A percentile compares a stretch with the other conserved stretches of the same genome.
These are phyloP conservation scores for Kryphioiulus occultus DNA, from an alignment of 2,888 invertebrate species.

Conservation along the genomic window DNA sequence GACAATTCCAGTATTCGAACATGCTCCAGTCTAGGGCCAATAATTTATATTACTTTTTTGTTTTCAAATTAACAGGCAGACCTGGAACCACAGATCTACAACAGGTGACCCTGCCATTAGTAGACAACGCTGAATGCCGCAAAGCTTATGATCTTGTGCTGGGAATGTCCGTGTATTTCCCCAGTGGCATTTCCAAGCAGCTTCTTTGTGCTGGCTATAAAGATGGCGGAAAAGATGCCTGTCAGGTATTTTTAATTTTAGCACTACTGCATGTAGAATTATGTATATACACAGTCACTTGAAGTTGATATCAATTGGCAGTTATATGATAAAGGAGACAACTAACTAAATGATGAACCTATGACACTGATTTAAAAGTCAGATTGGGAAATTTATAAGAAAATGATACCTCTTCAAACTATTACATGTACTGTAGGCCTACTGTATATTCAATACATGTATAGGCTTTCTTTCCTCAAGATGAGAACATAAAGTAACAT, in stretches of 20 bases:
- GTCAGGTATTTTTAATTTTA: conserved; percentile 71
- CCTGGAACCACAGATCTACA: conserved; percentile 44
- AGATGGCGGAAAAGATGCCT: conserved; percentile 89
- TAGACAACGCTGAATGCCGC: conserved; percentile 89
- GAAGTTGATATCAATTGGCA: too few species aligned
- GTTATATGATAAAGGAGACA: too few species aligned
- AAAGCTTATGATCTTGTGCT: conserved; percentile 86
- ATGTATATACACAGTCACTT: background rate
- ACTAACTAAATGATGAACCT: too few species aligned
- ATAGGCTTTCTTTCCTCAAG: too few species aligned
- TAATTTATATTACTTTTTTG: background rate
- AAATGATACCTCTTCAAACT: too few species aligned
- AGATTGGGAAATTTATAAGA: too few species aligned
- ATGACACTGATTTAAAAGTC: too few species aligned
- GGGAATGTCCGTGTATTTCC: conserved; percentile 50
- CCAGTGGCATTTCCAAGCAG: conserved; percentile 74
- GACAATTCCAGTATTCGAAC: background rate
- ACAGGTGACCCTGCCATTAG: conserved; percentile 73
- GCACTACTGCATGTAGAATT: background rate
- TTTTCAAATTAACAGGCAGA: conserved; percentile 33
- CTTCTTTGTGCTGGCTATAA: conserved; percentile 90
- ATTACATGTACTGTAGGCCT: too few species aligned
- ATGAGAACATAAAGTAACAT: too few species aligned
- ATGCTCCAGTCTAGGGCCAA: background rate
- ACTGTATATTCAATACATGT: too few species aligned